Evolutionary conservation across 2,797 vertebrate species (phyloP).

Genomic region (Acanthiza pusilla): DNA sequence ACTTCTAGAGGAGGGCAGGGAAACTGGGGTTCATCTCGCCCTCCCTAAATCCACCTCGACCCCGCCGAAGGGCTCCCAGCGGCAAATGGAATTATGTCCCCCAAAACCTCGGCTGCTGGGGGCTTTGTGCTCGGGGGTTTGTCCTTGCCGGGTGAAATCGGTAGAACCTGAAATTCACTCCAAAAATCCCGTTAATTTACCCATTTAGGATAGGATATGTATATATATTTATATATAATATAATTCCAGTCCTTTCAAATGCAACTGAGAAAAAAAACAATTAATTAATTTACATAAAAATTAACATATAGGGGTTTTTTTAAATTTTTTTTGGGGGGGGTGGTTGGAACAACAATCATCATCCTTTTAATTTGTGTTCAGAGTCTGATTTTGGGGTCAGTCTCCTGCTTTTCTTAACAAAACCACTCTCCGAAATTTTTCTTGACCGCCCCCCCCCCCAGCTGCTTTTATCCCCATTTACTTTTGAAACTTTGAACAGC

Average conservation of each 20-base stretch:
- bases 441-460: too few relatives aligned
- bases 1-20: neutral
- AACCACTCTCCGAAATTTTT: neutral
- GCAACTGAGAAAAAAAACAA: neutral
- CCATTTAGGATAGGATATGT: neutral
- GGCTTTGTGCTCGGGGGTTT: fast-evolving
- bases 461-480: fast-evolving
- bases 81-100: fast-evolving
- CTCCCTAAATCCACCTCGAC: neutral
- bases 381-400: neutral
- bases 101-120: neutral
- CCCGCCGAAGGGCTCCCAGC: fast-evolving
- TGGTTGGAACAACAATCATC: neutral
- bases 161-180: neutral
- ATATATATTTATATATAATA: fast-evolving
- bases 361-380: neutral
- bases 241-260: neutral
- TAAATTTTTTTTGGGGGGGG: fast-evolving
- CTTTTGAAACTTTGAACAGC: neutral
- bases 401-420: neutral
- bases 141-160: neutral
- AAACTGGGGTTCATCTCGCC: fast-evolving
- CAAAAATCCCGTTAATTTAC: neutral
- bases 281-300: neutral
- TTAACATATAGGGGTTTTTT: neutral